Evolutionary conservation across 2,113 vertebrate genomes (phyloP), one percentile per base, ranked within the genome.

Genomic region (Bothrops jararaca): DNA sequence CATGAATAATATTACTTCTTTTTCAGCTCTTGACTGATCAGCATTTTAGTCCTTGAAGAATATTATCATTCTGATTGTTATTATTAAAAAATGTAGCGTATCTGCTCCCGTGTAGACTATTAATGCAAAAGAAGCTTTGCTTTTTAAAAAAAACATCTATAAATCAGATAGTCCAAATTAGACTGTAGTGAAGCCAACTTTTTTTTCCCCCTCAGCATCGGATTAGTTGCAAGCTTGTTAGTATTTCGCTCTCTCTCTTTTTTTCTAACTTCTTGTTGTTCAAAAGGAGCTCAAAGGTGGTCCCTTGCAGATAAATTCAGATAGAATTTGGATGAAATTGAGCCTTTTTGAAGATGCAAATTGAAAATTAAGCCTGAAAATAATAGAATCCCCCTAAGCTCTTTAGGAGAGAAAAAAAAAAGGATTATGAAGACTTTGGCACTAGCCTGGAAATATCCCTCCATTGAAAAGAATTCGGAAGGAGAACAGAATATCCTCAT

Each of bases 301-400:
- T 97, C 93, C 92, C 95, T 95, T 94, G 93, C 93, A 97, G 97
- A 96, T 96, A 97, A 97, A 95, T 94, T 95, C 92, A 95, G 96
- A 94, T 93, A 95, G 96, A 93, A 95, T 96, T 96, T 95, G 96
- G 96, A 96, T 95, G 94, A 96, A 96, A 96, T 93, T 89, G 92
- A 95, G 95, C 95, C 96, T 96, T 96, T 97, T 96, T 96, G 95
- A 96, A 93, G 95, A 96, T 96, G 97, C 96, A 96, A 97, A 97
- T 97, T 96, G 96, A 97, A 97, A 97, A 96, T 95, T 95, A 96
- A 97, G 93, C 95, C 91, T 95, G 90, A 94, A 95, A 96, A 95
- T 96, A 94, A 87, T 89, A 91, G 95, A 95, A 95, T 93, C 93
- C 86, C 56, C 69, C 93, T 90, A 91, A 95, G 91, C 93, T 88